Evolutionary conservation across 2,113 vertebrate species (phyloP).

Genomic region (Scalopus aquaticus): DNA sequence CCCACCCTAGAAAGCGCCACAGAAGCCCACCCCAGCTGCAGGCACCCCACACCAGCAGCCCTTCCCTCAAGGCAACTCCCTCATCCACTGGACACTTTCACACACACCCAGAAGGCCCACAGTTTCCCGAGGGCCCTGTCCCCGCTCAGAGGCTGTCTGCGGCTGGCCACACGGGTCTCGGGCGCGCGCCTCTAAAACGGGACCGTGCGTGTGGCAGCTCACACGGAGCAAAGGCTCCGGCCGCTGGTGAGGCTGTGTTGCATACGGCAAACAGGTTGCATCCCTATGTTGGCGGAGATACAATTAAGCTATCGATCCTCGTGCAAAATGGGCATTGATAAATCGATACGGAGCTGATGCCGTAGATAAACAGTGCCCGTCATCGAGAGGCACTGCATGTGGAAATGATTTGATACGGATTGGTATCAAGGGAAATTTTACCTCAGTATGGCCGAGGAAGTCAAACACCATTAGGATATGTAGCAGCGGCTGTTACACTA

Average conservation of each 20-base stretch:
- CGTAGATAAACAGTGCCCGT: conserved; percentile 49
- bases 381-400: not conserved
- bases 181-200: not conserved
- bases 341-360: conserved; percentile 63
- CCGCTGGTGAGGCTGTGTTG: not conserved
- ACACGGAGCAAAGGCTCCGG: not conserved
- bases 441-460: not conserved
- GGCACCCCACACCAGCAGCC: not conserved
- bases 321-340: conserved; percentile 71
- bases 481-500: not conserved
- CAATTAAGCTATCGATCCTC: conserved; percentile 73
- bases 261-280: conserved; percentile 8
- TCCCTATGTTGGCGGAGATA: not conserved
- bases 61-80: not conserved
- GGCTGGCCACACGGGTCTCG: not conserved
- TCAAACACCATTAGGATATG: not conserved
- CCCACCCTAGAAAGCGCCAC: not conserved
- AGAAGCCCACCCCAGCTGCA: not conserved
- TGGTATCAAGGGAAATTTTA: conserved; percentile 8
- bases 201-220: not conserved
- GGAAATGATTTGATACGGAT: conserved; percentile 21
- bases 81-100: not conserved
- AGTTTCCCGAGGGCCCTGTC: not conserved
- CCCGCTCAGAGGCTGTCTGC: too few species aligned
- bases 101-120: not conserved